phyloP scores from a whole-genome alignment of 2,888 invertebrate genomes.

The Aradus depressus region DNA sequence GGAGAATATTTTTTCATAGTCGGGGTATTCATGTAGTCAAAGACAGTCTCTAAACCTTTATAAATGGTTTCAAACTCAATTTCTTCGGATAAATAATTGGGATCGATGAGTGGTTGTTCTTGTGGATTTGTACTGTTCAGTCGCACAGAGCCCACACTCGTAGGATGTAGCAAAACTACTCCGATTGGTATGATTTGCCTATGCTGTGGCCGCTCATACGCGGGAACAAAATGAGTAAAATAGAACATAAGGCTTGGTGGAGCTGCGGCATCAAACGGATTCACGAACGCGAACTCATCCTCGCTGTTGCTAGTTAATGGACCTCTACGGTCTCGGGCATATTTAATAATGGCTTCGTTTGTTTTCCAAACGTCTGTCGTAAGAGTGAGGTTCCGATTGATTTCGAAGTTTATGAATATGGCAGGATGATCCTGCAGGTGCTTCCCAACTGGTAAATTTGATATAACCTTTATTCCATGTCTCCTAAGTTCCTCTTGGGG shows the following conservation, averaged over 20 bases:
- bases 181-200: conserved; percentile 68
- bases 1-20: conserved; percentile 9
- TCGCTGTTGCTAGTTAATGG: conserved; percentile 5
- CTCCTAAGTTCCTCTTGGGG: conserved; percentile 20
- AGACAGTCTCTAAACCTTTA: conserved; percentile 46
- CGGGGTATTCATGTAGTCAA: conserved; percentile 10
- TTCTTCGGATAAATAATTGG: conserved; percentile 81
- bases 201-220: conserved; percentile 70
- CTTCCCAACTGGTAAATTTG: conserved; percentile 25
- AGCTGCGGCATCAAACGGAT: conserved; percentile 40
- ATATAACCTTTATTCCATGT: conserved; percentile 15
- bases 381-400: neutral
- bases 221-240: conserved; percentile 70
- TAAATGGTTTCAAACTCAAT: conserved; percentile 70
- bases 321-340: conserved; percentile 5
- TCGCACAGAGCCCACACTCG: conserved; percentile 69
- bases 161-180: conserved; percentile 78
- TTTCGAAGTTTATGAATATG: conserved; percentile 1
- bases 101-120: conserved; percentile 75
- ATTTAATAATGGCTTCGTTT: conserved; percentile 4
- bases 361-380: neutral
- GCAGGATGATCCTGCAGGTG: conserved; percentile 24
- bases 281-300: conserved; percentile 3
- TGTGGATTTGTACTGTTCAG: conserved; percentile 51
- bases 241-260: conserved; percentile 89